phyloP scores from a whole-genome alignment of 53 echinoderm and acorn worm species.

The Pentamera pediparva region DNA sequence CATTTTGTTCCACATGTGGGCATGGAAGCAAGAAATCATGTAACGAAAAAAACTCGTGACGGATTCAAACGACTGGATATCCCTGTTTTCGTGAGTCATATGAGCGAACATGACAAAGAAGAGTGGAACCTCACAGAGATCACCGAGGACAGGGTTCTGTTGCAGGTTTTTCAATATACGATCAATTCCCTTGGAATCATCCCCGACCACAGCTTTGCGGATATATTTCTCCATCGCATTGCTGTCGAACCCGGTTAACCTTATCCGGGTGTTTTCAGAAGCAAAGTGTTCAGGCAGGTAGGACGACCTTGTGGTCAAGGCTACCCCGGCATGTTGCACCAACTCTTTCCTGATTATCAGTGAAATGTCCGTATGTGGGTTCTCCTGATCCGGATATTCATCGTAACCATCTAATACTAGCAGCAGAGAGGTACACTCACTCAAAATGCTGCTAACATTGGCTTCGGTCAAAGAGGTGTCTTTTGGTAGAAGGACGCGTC shows the following conservation, averaged over 20 bases:
- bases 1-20: not conserved
- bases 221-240: not conserved
- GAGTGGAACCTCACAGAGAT: not conserved
- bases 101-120: conserved; percentile 7
- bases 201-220: not conserved
- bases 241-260: not conserved
- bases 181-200: no score
- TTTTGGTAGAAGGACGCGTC: not conserved
- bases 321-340: not conserved
- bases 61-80: not conserved
- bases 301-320: not conserved
- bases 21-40: not conserved
- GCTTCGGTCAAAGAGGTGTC: not conserved
- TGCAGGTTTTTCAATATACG: no score
- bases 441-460: not conserved
- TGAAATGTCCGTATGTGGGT: not conserved
- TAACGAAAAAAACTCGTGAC: not conserved
- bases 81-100: not conserved
- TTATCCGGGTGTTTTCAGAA: not conserved
- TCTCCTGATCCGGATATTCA: conserved; percentile 8
- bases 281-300: not conserved
- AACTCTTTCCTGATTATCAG: not conserved
- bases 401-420: not conserved
- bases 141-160: conserved; percentile 7
- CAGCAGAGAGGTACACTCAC: not conserved